Conservation (phyloP, 2,113 vertebrate species). For the Sylvietta virens region DNA sequence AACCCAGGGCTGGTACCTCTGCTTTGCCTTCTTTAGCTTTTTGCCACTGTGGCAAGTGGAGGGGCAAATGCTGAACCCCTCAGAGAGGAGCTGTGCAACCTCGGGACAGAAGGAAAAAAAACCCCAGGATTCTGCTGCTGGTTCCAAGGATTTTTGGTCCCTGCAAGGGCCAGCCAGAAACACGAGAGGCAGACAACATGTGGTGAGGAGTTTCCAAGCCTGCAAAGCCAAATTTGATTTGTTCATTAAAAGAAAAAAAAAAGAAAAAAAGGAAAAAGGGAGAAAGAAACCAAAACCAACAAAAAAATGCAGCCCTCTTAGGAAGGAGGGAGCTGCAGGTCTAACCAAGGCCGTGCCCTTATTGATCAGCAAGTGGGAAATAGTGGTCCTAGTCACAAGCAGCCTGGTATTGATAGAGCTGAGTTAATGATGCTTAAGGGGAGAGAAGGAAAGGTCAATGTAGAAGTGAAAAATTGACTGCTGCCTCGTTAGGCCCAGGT, state of each 20-base stretch:
- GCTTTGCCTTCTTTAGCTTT: background rate
- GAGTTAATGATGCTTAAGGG: constrained; percentile 8
- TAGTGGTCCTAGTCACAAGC: background rate
- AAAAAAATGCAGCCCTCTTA: background rate
- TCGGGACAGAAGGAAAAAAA: background rate
- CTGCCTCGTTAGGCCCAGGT: background rate
- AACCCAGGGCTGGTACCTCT: background rate
- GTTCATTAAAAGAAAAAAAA: background rate
- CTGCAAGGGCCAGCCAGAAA: background rate
- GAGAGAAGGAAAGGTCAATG: background rate
- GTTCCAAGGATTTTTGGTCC: background rate
- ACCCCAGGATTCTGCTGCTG: background rate
- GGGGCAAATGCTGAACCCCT: background rate
- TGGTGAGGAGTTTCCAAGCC: background rate
- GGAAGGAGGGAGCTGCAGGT: background rate
- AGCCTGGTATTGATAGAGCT: background rate
- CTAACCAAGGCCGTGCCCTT: background rate
- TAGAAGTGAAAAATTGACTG: constrained; percentile 1
- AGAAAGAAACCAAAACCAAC: background rate
- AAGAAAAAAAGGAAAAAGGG: background rate
- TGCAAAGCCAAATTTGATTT: background rate
- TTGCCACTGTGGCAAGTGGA: background rate
- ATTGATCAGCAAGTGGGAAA: constrained; percentile 1
- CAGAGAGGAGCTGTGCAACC: background rate
- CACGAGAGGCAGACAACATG: background rate